Base-by-base conservation (phyloP, 2,888 invertebrate genomes). In the Euzophera pinguis region DNA sequence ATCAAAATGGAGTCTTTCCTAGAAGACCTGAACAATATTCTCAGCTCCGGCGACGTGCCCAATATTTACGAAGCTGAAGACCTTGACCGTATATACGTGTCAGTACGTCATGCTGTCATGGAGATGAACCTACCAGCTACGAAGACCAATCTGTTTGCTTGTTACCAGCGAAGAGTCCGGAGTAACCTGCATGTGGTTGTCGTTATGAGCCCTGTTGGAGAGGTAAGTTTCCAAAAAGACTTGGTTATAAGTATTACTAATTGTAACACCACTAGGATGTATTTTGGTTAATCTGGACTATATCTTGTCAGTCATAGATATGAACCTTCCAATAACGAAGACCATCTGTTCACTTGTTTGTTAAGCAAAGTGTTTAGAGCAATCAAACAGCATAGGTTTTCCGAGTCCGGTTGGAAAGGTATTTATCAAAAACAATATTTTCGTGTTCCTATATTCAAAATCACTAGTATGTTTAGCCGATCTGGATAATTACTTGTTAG, bases 31-130 rank as follows among this genome's bases (percentile, higher is more conserved):
- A 97, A 97, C 81, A 97, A 96, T 70, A 91, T 98, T 50, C 78
- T 98, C 17, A 97, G 96, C 73, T 95, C 95, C 8, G 97, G 97
- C 0, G 97, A 97, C 75, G 96, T 97, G 2, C 97, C 97, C 0
- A 97, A 97, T 71, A 93, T 97, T 14, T 97, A 95, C 77, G 94
- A 95, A 51, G 91, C 93, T 1, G 97, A 98, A 62, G 97, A 97
- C 71, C 72, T 94, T 48, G 96, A 96, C 61, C 91, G 88, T 67
- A 95, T 96, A 58, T 95, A 90, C 80, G 92, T 93, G 66, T 90
- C 92, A 0, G 95, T 95, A 87, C 94, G 95, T 42, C 95, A 95
- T 47, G 91, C 93, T 0, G 93, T 96, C 0, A 93, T 95, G 71
- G 96, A 96, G 78, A 95, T 95, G 54, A 91, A 87, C 29, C 78